Evolutionary conservation across 2,888 invertebrate genomes (phyloP).

Genomic region (Orthonychiurus folsomi): DNA sequence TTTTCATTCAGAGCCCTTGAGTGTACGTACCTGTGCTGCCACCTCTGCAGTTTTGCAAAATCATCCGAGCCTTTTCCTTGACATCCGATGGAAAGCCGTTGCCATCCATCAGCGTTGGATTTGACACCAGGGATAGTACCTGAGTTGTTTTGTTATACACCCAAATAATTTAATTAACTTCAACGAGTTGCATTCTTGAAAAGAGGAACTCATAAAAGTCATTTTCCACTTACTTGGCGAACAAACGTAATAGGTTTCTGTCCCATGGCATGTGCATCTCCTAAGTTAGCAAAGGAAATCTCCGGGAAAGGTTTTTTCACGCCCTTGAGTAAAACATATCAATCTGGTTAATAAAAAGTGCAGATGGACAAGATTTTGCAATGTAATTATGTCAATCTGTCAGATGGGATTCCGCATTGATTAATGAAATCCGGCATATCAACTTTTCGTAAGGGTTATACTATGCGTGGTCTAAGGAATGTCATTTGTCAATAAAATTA

Average conservation of each 20-base stretch:
- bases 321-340: slow-evolving; percentile 46
- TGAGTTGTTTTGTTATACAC: too few relatives aligned
- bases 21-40: slow-evolving; percentile 60
- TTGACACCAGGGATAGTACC: slow-evolving; percentile 68
- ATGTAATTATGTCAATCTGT: too few relatives aligned
- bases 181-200: too few relatives aligned
- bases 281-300: slow-evolving; percentile 94
- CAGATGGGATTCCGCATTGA: too few relatives aligned
- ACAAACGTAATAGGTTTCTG: slow-evolving; percentile 90
- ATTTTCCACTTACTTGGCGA: slow-evolving; percentile 62
- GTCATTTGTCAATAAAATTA: too few relatives aligned
- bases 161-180: not conserved
- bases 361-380: too few relatives aligned
- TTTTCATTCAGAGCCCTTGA: too few relatives aligned
- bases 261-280: slow-evolving; percentile 97
- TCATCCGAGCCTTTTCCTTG: slow-evolving; percentile 59
- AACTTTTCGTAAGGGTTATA: too few relatives aligned
- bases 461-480: too few relatives aligned
- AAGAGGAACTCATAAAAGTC: too few relatives aligned
- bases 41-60: slow-evolving; percentile 64
- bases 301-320: slow-evolving; percentile 76
- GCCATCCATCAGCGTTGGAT: slow-evolving; percentile 65
- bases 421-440: too few relatives aligned
- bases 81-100: slow-evolving; percentile 71
- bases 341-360: too few relatives aligned